Base-by-base conservation (phyloP, 2,113 vertebrate genomes). In the Lepus timidus region DNA sequence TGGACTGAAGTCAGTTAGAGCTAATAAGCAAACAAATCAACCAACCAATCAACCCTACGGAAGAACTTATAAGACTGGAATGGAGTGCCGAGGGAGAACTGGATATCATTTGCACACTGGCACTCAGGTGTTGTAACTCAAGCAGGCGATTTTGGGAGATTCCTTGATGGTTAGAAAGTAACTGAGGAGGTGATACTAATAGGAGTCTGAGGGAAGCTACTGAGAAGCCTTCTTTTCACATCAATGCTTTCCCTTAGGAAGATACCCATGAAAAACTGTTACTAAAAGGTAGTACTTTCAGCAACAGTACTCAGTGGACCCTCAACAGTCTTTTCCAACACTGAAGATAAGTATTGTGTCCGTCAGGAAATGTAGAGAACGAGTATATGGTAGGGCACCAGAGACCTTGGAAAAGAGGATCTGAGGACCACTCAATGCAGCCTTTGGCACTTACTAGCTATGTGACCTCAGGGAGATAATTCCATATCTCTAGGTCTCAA, bases 371-470 rank as follows among this genome's bases (percentile, higher is more conserved):
- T 33, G 10, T 17, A 81, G 17, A 68, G n/a, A 91, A 51, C 64
- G 65, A 75, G 61, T 16, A 55, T 75, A 22, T 58, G 39, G 36
- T 65, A 85, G 83, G 39, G 64, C 58, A 94, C 16, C 64, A 85
- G 67, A 36, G 17, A 91, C 17, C 9, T 58, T 92, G 70, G 62
- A 91, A 93, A 13, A 86, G 65, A 91, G 81, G 31, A 90, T 49
- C 19, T 64, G 22, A 76, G 58, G 39, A 80, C 39, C 9, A 62
- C 85, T 87, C 33, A 83, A 31, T 86, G 29, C 14, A 93, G 44
- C 31, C 33, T 94, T 84, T 90, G 85, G n/a, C 58, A 80, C 61
- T 93, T 68, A 78, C 44, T 95, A 92, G 81, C 33, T 88, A 84
- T 52, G 75, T 78, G 78, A 93, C 20, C 31, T 74, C 51, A 93